phyloP scores from a whole-genome alignment of 2,888 invertebrate genomes.

The Drosophila macrospina region DNA sequence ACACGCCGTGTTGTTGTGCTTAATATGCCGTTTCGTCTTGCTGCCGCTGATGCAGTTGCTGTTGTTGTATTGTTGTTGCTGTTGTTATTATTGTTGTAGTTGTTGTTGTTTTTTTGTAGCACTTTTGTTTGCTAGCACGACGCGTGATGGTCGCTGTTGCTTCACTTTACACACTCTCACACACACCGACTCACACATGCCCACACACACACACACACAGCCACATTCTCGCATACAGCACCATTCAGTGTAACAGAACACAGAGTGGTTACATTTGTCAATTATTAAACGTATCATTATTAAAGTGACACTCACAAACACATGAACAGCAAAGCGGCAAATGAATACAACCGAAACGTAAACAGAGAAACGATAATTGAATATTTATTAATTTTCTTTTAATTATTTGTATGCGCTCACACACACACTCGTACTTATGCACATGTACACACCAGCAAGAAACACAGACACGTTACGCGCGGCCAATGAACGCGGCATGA shows the following conservation, averaged over 20 bases:
- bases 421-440: slow-evolving; percentile 14
- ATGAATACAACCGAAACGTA: slow-evolving; percentile 32
- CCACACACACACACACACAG: slow-evolving; percentile 9
- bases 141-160: slow-evolving; percentile 56
- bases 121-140: slow-evolving; percentile 50
- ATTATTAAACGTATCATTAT: slow-evolving; percentile 36
- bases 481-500: slow-evolving; percentile 61
- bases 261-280: slow-evolving; percentile 41
- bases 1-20: slow-evolving; percentile 49
- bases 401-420: slow-evolving; percentile 47
- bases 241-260: slow-evolving; percentile 8
- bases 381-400: slow-evolving; percentile 50
- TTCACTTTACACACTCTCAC: slow-evolving; percentile 36
- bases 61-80: slow-evolving; percentile 42
- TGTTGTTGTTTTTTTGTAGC: slow-evolving; percentile 39
- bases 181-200: slow-evolving; percentile 20
- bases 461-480: slow-evolving; percentile 60
- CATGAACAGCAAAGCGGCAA: neutral
- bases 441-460: slow-evolving; percentile 50
- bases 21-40: slow-evolving; percentile 57
- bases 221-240: slow-evolving; percentile 14
- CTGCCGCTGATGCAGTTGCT: slow-evolving; percentile 38
- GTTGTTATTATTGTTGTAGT: slow-evolving; percentile 37
- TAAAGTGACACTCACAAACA: slow-evolving; percentile 1
- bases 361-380: slow-evolving; percentile 42